A percentile compares a stretch with the other conserved stretches of the same genome.
phyloP scores from a whole-genome alignment of 2,888 invertebrate species.

The Chaitophorus viminalis region DNA sequence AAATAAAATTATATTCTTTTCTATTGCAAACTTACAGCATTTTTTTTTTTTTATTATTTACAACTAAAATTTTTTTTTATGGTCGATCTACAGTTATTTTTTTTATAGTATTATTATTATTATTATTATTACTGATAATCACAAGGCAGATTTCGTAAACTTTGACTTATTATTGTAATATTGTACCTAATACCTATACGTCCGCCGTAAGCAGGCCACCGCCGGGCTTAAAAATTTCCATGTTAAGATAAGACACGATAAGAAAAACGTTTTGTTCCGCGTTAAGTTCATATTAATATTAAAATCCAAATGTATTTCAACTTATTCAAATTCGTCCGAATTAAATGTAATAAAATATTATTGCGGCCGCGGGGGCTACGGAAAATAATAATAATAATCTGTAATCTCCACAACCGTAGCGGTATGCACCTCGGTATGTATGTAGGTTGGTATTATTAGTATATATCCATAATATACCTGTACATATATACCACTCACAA shows the following conservation, averaged over 20 bases:
- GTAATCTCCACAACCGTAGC: neutral
- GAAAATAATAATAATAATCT: slow-evolving; percentile 2
- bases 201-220: neutral
- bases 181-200: neutral
- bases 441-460: neutral
- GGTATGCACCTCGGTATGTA: neutral
- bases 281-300: slow-evolving; percentile 41
- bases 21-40: neutral
- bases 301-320: slow-evolving; percentile 26
- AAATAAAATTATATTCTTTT: neutral
- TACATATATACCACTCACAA: neutral
- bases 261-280: slow-evolving; percentile 10
- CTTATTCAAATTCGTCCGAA: slow-evolving; percentile 11
- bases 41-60: slow-evolving; percentile 15
- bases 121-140: slow-evolving; percentile 29
- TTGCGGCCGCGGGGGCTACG: neutral
- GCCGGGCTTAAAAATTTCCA: slow-evolving; percentile 19
- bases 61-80: slow-evolving; percentile 14
- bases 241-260: slow-evolving; percentile 30
- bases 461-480: too few species aligned
- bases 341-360: slow-evolving; percentile 54
- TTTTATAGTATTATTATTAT: neutral
- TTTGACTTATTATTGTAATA: slow-evolving; percentile 7
- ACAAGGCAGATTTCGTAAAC: slow-evolving; percentile 22
- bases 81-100: neutral